Base-by-base conservation (phyloP, 2,797 vertebrate species). In the Channallabes apus region DNA sequence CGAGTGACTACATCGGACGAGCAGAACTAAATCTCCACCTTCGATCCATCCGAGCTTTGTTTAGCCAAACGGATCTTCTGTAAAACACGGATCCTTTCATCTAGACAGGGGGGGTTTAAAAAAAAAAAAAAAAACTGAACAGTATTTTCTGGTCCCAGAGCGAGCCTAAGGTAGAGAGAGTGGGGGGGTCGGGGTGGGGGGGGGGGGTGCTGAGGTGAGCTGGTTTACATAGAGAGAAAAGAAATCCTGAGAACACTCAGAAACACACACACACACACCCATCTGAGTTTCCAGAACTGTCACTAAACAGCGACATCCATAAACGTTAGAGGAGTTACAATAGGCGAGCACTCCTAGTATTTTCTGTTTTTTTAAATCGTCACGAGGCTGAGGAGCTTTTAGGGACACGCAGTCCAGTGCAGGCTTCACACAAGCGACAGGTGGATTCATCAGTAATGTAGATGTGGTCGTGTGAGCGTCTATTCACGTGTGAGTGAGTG, bases 401-500 rank as follows among this genome's bases (percentile, higher is more conserved):
- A 78, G 46, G 58, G 77, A 85, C 72, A 85, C 14, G 29, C 38
- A 85, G 77, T 61, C 58, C 61, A 80, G 78, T 51, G 61, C 61
- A 79, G 58, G 58, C 14, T 79, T 79, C 67, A 87, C 87, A 83
- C 80, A 51, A 81, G 35, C 80, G 80, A 87, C 86, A 82, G 82
- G 83, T 88, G 84, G 69, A 85, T 56, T 84, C 51, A 75, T 85
- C 27, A 81, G 51, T 6, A 82, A 58, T 82, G 61, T 87, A 82
- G 71, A 71, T 84, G 54, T 83, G 64, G 82, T 27, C 85, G 61
- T 87, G 87, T 80, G 75, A 81, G 61, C 84, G 69, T 84, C 77
- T 84, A 83, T 86, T 77, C 88, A 58, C 87, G 69, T 82, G 83
- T 88, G 89, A 89, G 88, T 83, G 85, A 88, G 89, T 88, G 46